Evolutionary conservation across 2,797 vertebrate species (phyloP), one percentile per base, ranked within the genome.

Genomic region (Alcedo quadribrachys): DNA sequence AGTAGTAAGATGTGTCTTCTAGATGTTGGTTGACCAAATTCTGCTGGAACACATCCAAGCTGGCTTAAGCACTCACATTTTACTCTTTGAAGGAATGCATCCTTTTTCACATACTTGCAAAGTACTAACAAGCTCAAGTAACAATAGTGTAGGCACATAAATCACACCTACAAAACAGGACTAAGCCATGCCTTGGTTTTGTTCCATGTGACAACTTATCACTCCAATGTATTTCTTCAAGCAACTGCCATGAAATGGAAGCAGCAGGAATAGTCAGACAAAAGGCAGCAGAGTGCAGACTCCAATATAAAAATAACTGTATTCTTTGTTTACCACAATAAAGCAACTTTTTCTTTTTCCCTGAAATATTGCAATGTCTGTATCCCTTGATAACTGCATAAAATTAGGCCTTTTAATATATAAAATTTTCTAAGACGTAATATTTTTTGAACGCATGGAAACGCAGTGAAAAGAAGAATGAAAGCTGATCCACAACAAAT

Each of bases 161-260:
- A 95, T 80, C 58, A 89, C 73, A 83, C 69, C 67, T 87, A 85
- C 60, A 60, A 60, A 81, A 71, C 4, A 6, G 77, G 80, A 85
- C 73, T 74, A 35, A 83, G 55, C 89, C 40, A 76, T 53, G 76
- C 42, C 85, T 89, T 76, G 87, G 83, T 87, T 87, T 91, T 91
- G 85, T 79, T 94, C 80, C 32, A 15, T 85, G 79, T 76, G 91
- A 95, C 91, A 95, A 66, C 51, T 77, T 93, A 82, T 58, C 92
- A 89, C 73, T 89, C 83, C 87, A 75, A 20, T 69, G 40, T 35
- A 81, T 42, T 90, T 87, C 76, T 89, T 89, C 85, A 87, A 85
- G 73, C 25, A 73, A 93, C 48, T 84, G 80, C 80, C 27, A 71
- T 9, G 10, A 91, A 93, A 92, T 83, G 58, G 77, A 93, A 91